phyloP scores from a whole-genome alignment of 2,797 vertebrate genomes.

The Gastrophryne carolinensis region DNA sequence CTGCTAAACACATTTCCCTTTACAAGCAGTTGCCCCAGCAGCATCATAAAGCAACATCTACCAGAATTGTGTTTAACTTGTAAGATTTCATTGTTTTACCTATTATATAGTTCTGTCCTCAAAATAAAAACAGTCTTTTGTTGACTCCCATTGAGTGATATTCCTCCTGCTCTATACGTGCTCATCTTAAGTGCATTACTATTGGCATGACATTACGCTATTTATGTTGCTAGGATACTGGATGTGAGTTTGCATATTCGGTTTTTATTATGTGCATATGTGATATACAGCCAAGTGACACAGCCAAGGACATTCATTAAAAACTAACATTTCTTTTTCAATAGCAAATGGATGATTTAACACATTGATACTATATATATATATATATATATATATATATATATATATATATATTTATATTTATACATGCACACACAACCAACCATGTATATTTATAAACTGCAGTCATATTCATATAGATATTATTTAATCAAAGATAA shows the following conservation, averaged over 20 bases:
- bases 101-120: background rate
- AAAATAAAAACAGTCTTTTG: background rate
- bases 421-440: background rate
- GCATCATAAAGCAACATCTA: background rate
- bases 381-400: background rate
- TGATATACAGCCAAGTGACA: conserved; percentile 13
- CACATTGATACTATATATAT: background rate
- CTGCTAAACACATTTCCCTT: background rate
- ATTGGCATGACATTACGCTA: conserved; percentile 19
- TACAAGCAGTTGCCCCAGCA: background rate
- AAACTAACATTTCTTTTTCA: background rate
- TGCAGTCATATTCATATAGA: background rate
- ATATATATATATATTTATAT: background rate
- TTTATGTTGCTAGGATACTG: conserved; percentile 46
- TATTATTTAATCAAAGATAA: too few species aligned
- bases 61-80: background rate
- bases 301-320: conserved; percentile 33
- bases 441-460: background rate
- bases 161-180: conserved; percentile 1
- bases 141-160: background rate
- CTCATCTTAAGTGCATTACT: conserved; percentile 24
- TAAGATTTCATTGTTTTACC: background rate
- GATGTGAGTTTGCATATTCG: conserved; percentile 45
- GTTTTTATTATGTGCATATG: conserved; percentile 35
- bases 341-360: background rate